A percentile compares a stretch with the other conserved stretches of the same genome.
Conservation (phyloP, 2,888 invertebrate genomes). For the Danaus chrysippus region DNA sequence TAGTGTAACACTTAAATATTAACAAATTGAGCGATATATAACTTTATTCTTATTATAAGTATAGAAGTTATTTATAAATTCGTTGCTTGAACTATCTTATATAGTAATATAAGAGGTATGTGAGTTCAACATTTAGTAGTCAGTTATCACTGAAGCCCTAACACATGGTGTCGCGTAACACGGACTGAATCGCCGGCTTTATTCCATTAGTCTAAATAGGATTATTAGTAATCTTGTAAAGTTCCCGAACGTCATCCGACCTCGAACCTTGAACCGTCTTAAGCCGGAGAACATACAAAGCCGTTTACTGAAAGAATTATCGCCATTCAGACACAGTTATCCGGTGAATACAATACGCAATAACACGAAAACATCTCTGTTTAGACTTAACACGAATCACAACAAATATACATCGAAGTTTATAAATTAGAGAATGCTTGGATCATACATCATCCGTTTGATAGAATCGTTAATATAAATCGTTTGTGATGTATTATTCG, state of each 20-base stretch:
- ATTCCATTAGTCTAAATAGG: conserved; percentile 22
- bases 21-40: not conserved
- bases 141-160: not conserved
- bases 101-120: not conserved
- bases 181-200: conserved; percentile 12
- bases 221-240: conserved; percentile 25
- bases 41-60: no score
- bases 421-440: conserved; percentile 20
- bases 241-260: conserved; percentile 4
- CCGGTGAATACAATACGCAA: not conserved
- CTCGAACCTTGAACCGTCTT: conserved; percentile 4
- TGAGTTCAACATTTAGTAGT: not conserved
- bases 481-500: conserved; percentile 26
- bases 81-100: no score
- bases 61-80: no score
- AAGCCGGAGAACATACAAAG: not conserved
- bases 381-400: not conserved
- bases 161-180: conserved; percentile 8
- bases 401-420: conserved; percentile 8
- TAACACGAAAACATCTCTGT: not conserved
- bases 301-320: not conserved
- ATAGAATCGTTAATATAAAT: conserved; percentile 27
- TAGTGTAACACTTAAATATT: not conserved
- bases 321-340: no score
- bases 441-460: conserved; percentile 17